A percentile compares a stretch with the other conserved stretches of the same genome.
phyloP scores from a whole-genome alignment of 2,113 vertebrate species.

The Piaya cayana region DNA sequence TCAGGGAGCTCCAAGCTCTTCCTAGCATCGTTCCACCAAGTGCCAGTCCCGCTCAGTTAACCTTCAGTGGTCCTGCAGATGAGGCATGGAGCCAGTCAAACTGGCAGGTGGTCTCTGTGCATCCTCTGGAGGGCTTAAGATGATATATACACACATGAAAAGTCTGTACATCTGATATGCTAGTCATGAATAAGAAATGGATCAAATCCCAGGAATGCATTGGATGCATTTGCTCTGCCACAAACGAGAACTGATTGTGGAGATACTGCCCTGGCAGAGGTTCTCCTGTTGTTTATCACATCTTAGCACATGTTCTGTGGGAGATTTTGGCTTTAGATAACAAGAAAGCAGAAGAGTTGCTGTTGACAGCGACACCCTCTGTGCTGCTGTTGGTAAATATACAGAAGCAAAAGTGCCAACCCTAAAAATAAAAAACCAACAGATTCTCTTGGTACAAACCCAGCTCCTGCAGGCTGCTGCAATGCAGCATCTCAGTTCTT shows the following conservation, averaged over 20 bases:
- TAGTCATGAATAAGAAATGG: background rate
- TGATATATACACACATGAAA: background rate
- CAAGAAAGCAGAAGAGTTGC: background rate
- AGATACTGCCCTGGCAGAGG: background rate
- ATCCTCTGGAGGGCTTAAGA: background rate
- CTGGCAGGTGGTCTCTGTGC: background rate
- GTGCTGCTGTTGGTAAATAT: background rate
- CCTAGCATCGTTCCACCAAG: conserved; percentile 39
- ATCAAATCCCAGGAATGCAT: background rate
- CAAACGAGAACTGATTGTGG: background rate
- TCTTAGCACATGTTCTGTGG: background rate
- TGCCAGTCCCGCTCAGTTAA: background rate
- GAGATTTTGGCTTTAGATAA: background rate
- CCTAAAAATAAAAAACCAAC: background rate
- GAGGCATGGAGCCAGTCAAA: background rate
- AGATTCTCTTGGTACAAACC: background rate
- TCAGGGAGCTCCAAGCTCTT: conserved; percentile 5
- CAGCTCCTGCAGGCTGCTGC: background rate
- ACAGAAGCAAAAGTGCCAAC: background rate
- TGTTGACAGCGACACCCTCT: background rate
- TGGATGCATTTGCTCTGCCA: background rate
- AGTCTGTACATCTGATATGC: background rate
- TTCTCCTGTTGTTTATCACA: background rate
- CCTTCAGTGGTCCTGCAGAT: background rate
- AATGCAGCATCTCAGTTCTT: background rate